These are phyloP conservation scores for Hermodice carunculata DNA, from an alignment of 2,888 invertebrate genomes.

Conservation along the genomic window DNA sequence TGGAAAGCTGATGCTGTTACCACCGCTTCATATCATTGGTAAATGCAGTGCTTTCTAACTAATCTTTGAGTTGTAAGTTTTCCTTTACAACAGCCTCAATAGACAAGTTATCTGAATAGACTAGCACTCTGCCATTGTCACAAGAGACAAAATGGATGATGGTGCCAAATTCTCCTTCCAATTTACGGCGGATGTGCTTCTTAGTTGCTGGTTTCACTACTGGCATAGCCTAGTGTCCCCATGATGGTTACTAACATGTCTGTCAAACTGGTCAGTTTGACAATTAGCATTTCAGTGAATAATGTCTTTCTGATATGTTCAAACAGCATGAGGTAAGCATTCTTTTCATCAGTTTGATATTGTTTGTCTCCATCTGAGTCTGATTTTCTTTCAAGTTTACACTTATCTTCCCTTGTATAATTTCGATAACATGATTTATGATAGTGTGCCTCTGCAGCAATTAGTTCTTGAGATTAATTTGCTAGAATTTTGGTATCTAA, in stretches of 20 bases:
- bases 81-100: background rate
- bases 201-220: slow-evolving; percentile 14
- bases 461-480: background rate
- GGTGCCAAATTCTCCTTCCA: slow-evolving; percentile 2
- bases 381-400: background rate
- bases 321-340: background rate
- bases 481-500: slow-evolving; percentile 11
- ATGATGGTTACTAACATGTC: background rate
- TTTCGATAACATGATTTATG: slow-evolving; percentile 13
- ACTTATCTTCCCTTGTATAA: slow-evolving; percentile 6
- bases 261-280: background rate
- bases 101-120: slow-evolving; percentile 3
- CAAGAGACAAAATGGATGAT: background rate
- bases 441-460: slow-evolving; percentile 21
- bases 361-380: background rate
- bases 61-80: background rate
- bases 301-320: background rate
- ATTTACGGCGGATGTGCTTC: slow-evolving; percentile 19
- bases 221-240: background rate
- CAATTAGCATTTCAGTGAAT: background rate
- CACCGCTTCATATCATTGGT: background rate
- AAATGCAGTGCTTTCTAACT: background rate
- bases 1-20: background rate
- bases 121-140: slow-evolving; percentile 10
- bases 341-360: background rate